These are phyloP conservation scores for Catocala fraxini DNA, from an alignment of 2,888 invertebrate genomes.

Conservation along the genomic window DNA sequence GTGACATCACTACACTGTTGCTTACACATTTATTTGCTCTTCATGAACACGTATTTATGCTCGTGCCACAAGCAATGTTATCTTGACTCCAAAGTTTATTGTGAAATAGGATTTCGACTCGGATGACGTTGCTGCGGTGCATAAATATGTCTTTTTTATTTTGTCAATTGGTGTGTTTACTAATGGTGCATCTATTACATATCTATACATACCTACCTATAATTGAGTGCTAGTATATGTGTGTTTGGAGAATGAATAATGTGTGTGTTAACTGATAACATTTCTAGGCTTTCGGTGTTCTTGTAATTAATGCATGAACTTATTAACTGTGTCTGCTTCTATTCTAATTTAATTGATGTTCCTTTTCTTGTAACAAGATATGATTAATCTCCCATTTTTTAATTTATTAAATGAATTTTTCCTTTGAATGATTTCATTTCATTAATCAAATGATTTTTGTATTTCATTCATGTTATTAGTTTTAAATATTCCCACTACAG, in stretches of 20 bases:
- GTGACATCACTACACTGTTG: too few relatives aligned
- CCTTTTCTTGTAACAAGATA: neutral
- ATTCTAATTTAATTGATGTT: neutral
- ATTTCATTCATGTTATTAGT: neutral
- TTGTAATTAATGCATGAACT: constrained; percentile 3
- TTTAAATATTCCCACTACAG: too few relatives aligned
- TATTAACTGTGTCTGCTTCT: constrained; percentile 4
- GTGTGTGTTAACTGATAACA: neutral
- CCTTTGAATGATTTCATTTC: neutral
- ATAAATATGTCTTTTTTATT: neutral
- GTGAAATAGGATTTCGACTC: too few relatives aligned
- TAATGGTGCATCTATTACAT: too few relatives aligned
- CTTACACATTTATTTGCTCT: too few relatives aligned
- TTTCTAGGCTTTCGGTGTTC: constrained; percentile 7
- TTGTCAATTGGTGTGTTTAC: neutral
- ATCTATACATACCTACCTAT: too few relatives aligned
- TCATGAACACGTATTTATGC: too few relatives aligned
- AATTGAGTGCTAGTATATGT: too few relatives aligned
- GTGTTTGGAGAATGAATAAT: too few relatives aligned
- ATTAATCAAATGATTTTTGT: constrained; percentile 3
- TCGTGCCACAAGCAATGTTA: too few relatives aligned
- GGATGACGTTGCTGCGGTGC: too few relatives aligned
- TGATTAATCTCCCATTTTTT: neutral
- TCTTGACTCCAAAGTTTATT: too few relatives aligned
- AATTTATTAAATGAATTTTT: neutral